Evolutionary conservation across 2,113 vertebrate genomes (phyloP).

Genomic region (Brachyhypopomus gauderio): DNA sequence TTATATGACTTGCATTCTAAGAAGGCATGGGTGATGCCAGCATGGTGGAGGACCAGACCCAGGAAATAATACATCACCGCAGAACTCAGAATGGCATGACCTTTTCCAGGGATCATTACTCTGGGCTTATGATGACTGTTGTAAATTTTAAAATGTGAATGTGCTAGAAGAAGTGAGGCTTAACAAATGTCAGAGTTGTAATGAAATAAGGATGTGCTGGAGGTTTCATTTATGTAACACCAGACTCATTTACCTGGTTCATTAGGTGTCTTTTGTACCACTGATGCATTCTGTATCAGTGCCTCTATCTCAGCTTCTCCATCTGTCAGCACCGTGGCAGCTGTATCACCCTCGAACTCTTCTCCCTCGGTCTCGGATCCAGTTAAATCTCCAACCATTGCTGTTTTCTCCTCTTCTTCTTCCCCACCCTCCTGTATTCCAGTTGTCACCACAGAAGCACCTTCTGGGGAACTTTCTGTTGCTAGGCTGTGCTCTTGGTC

Average conservation of each 20-base stretch:
- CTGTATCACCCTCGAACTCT: not conserved
- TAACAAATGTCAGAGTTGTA: conserved; percentile 12
- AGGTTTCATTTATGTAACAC: not conserved
- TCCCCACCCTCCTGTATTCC: not conserved
- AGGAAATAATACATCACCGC: not conserved
- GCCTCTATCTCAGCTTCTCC: conserved; percentile 13
- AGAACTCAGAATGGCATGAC: not conserved
- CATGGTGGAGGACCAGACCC: too few relatives aligned
- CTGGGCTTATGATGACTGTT: not conserved
- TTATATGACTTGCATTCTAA: too few relatives aligned
- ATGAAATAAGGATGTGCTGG: not conserved
- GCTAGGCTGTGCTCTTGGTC: not conserved
- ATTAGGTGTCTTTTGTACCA: conserved; percentile 16
- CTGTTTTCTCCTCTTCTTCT: not conserved
- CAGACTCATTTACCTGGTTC: conserved; percentile 35
- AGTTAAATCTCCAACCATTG: conserved; percentile 22
- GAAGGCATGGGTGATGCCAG: too few relatives aligned
- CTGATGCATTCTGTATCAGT: not conserved
- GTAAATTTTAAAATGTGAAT: conserved; percentile 15
- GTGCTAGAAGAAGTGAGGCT: not conserved
- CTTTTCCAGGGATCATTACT: conserved; percentile 8
- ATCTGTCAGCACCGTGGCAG: conserved; percentile 28
- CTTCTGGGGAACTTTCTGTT: conserved; percentile 17
- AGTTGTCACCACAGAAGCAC: not conserved
- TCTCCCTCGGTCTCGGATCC: conserved; percentile 40